phyloP scores from a whole-genome alignment of 2,888 invertebrate genomes.

The Oligia strigilis region DNA sequence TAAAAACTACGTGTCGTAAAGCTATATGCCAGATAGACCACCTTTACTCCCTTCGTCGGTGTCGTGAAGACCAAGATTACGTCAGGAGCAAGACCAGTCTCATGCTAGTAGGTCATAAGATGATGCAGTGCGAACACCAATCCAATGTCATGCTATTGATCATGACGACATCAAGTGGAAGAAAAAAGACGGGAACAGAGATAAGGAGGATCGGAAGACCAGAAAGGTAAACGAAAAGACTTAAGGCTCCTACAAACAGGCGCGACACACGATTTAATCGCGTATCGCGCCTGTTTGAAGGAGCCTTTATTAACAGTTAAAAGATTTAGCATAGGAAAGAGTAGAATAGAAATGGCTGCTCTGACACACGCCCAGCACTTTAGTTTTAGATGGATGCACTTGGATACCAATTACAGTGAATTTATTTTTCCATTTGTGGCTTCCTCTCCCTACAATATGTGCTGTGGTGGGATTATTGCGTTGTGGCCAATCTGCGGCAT shows the following conservation, averaged over 20 bases:
- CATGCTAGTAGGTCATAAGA: background rate
- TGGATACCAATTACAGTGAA: background rate
- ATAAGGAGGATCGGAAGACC: background rate
- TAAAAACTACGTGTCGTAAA: background rate
- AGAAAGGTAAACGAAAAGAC: background rate
- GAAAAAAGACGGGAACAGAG: background rate
- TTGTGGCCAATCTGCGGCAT: slow-evolving; percentile 14
- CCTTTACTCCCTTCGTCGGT: background rate
- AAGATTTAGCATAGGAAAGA: background rate
- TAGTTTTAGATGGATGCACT: background rate
- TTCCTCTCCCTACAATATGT: background rate
- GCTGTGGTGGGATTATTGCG: slow-evolving; percentile 10
- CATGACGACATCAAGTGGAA: background rate
- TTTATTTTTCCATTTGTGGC: slow-evolving; percentile 6
- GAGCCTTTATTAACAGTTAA: background rate
- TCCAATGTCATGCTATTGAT: background rate
- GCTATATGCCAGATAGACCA: background rate
- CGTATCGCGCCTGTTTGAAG: too few species aligned
- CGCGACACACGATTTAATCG: too few species aligned
- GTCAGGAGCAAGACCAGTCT: background rate
- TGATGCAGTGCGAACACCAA: background rate
- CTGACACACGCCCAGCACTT: too few species aligned
- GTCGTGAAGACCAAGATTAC: background rate
- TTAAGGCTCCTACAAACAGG: too few species aligned
- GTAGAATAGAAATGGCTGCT: background rate